These are phyloP conservation scores for Ctena decussata DNA, from an alignment of 2,888 invertebrate species.

Conservation along the genomic window DNA sequence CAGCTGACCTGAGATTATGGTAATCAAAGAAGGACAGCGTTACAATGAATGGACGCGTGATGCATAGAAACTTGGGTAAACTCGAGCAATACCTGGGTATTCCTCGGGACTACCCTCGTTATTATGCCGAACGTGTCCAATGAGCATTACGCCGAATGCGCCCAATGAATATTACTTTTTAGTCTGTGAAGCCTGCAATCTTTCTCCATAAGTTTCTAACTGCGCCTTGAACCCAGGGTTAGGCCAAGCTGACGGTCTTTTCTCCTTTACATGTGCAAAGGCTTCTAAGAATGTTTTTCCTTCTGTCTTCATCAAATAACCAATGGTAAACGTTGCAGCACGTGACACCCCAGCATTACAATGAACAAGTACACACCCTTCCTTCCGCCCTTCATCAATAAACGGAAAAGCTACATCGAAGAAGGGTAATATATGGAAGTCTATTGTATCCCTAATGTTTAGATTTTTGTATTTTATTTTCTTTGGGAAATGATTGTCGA, in stretches of 20 bases:
- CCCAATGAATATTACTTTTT: background rate
- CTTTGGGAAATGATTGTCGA: slow-evolving; percentile 84
- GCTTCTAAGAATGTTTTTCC: slow-evolving; percentile 90
- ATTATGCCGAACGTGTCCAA: too few species aligned
- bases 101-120: too few species aligned
- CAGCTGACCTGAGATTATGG: too few species aligned
- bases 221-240: slow-evolving; percentile 94
- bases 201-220: slow-evolving; percentile 87
- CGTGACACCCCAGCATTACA: slow-evolving; percentile 98
- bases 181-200: slow-evolving; percentile 21
- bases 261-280: slow-evolving; percentile 90
- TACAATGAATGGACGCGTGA: too few species aligned
- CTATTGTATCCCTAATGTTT: slow-evolving; percentile 88
- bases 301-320: slow-evolving; percentile 91
- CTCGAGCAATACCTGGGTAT: too few species aligned
- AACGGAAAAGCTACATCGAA: slow-evolving; percentile 89
- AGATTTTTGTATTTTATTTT: slow-evolving; percentile 89
- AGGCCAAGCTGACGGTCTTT: slow-evolving; percentile 91
- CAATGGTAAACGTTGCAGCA: slow-evolving; percentile 93
- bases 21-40: too few species aligned
- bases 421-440: slow-evolving; percentile 78
- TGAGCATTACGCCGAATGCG: too few species aligned
- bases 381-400: slow-evolving; percentile 89
- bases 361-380: slow-evolving; percentile 92
- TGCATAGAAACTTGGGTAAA: too few species aligned